These are phyloP conservation scores for Ctenoplectra terminalis DNA, from an alignment of 1,140 invertebrate species.

Conservation along the genomic window DNA sequence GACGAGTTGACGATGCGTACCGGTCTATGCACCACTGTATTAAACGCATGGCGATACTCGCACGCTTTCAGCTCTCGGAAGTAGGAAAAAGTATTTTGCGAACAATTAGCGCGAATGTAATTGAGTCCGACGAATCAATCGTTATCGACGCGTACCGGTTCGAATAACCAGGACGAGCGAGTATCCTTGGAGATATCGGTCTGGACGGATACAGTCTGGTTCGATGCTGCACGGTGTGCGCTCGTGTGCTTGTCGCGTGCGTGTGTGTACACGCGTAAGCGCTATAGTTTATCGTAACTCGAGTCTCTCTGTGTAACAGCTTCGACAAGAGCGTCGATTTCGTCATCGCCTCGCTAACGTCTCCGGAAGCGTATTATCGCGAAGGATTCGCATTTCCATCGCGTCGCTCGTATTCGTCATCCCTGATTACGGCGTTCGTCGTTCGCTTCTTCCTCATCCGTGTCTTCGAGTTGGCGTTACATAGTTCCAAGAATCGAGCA, in stretches of 20 bases:
- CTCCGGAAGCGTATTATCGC: constrained; percentile 70
- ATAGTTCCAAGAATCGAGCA: no score
- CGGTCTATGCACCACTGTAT: no score
- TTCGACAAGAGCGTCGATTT: constrained; percentile 29
- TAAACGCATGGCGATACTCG: no score
- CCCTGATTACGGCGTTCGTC: neutral
- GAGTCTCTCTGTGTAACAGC: constrained; percentile 54
- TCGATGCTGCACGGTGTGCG: neutral
- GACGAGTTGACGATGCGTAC: neutral
- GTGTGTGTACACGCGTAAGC: no score
- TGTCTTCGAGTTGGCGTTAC: neutral
- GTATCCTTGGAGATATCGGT: neutral
- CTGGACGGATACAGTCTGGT: neutral
- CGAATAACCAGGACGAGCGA: neutral
- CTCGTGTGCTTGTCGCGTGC: no score
- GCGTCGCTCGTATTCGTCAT: constrained; percentile 34
- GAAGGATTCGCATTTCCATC: constrained; percentile 63
- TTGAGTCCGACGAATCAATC: no score
- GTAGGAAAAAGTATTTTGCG: no score
- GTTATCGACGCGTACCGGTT: neutral
- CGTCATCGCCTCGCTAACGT: constrained; percentile 59
- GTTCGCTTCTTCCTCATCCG: neutral
- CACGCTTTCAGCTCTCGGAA: no score
- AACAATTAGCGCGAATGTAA: no score
- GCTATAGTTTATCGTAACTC: constrained; percentile 62